Base-by-base conservation (phyloP, 64 coral and sea anemone species). In the Platygyra sinensis region DNA sequence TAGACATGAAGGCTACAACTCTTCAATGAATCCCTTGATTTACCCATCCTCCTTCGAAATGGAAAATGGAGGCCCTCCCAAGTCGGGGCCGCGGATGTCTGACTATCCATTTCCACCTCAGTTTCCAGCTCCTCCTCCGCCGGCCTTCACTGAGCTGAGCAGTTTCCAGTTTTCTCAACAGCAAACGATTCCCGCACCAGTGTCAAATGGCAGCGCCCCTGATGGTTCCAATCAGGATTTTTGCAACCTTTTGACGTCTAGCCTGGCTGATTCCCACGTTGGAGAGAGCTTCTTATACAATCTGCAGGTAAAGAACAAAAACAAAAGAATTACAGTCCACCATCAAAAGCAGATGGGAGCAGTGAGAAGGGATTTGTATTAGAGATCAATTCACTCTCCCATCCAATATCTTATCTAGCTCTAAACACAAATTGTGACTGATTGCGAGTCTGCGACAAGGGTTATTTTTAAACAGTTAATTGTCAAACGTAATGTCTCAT, bases 281-380 rank as follows among this genome's bases (percentile, higher is more conserved):
- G 81, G 62, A 5, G 81, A 85, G 39, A 72, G 13, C 64, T 71
- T 85, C 17, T 24, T 72, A 33, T 85, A 49, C 19, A 85, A 85
- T 51, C 20, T 85, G 61, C 81, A 85, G 81, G 81, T 85, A 49
- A 71, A 69, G n/a, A 25, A 69, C 22, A 69, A 65, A 20, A 24
- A 19, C 18, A 65, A 65, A 18, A 4, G 24, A 65, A 24, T 18
- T 18, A 65, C 62, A 14, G 62, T 18, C 17, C 62, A 11, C 65
- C 22, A 20, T 25, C 5, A 5, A 25, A 24, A 24, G 24, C 1
- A 20, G 62, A 19, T 18, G 62, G 33, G 33, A 36, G 62, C 0
- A 10, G 60, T 15, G 60, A 22, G 15, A 62, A 18, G 60, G 12
- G 60, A 62, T 62, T 22, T 46, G 5, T 3, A 6, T 46, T 8